Evolutionary conservation across 2,888 invertebrate species (phyloP).

Genomic region (Lasioglossum oenotherae): DNA sequence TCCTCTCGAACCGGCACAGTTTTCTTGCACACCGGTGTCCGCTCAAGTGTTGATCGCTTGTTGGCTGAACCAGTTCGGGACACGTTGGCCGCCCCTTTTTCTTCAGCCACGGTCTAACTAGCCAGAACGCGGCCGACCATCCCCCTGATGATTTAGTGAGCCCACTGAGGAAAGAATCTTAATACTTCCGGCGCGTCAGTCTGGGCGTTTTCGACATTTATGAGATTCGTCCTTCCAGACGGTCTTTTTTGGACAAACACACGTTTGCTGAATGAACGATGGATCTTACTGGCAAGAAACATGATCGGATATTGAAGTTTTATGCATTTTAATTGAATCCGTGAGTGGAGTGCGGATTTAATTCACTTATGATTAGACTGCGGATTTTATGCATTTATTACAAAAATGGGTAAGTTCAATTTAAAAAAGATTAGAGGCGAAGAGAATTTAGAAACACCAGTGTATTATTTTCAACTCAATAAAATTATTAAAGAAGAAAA

Average conservation of each 20-base stretch:
- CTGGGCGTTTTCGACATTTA: background rate
- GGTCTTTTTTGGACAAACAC: background rate
- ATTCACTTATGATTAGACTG: background rate
- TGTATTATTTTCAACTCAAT: no score
- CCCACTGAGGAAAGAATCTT: constrained; percentile 24
- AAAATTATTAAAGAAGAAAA: no score
- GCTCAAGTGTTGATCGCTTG: constrained; percentile 41
- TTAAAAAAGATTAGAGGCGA: no score
- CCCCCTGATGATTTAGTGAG: constrained; percentile 32
- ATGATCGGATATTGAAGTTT: background rate
- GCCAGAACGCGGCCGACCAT: constrained; percentile 27
- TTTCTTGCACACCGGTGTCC: constrained; percentile 42
- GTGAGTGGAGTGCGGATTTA: background rate
- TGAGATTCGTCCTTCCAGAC: background rate
- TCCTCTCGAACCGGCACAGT: constrained; percentile 35
- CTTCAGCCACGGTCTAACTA: constrained; percentile 16
- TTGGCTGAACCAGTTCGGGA: constrained; percentile 42
- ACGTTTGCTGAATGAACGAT: background rate
- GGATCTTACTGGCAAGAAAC: background rate
- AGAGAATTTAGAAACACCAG: no score
- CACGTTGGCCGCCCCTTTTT: constrained; percentile 8
- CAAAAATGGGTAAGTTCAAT: no score
- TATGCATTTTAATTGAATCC: background rate
- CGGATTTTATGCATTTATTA: no score
- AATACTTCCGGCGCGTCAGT: background rate